Conservation (phyloP, 2,113 vertebrate genomes). For the Tautogolabrus adspersus region DNA sequence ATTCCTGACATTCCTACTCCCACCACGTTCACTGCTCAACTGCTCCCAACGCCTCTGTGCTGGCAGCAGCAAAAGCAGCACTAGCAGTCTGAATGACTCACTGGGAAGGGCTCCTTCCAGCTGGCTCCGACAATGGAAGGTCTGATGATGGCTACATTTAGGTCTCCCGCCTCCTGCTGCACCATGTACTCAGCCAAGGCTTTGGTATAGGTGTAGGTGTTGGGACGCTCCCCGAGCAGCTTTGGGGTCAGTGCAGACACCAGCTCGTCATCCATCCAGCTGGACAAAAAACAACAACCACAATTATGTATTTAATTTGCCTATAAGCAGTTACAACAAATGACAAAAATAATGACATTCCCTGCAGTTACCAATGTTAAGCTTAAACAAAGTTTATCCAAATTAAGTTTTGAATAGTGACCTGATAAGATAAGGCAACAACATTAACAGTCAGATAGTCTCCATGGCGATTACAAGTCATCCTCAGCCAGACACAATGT, state of each 20-base stretch:
- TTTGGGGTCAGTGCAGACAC: conserved; percentile 94
- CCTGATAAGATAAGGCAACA: no score
- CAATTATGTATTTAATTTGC: no score
- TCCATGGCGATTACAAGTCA: no score
- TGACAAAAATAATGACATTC: neutral
- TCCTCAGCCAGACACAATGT: no score
- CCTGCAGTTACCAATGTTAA: no score
- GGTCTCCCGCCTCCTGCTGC: conserved; percentile 91
- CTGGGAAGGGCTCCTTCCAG: conserved; percentile 98
- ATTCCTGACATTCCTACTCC: conserved; percentile 20
- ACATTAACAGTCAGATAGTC: no score
- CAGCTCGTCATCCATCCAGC: conserved; percentile 98
- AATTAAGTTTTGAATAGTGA: no score
- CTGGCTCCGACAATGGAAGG: conserved; percentile 98
- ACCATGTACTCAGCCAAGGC: conserved; percentile 95
- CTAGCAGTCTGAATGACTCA: conserved; percentile 79
- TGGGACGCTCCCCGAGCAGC: conserved; percentile 92
- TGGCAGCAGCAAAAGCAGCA: neutral
- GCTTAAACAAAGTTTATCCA: neutral
- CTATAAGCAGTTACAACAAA: neutral
- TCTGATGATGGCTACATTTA: conserved; percentile 94
- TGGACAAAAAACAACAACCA: conserved; percentile 50
- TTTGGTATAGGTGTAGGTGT: conserved; percentile 97
- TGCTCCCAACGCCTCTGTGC: neutral
- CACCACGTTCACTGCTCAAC: neutral